Evolutionary conservation across 35 echinoderm and acorn worm genomes (phyloP), one percentile per base, ranked within the genome.

Genomic region (Eucidaris tribuloides): DNA sequence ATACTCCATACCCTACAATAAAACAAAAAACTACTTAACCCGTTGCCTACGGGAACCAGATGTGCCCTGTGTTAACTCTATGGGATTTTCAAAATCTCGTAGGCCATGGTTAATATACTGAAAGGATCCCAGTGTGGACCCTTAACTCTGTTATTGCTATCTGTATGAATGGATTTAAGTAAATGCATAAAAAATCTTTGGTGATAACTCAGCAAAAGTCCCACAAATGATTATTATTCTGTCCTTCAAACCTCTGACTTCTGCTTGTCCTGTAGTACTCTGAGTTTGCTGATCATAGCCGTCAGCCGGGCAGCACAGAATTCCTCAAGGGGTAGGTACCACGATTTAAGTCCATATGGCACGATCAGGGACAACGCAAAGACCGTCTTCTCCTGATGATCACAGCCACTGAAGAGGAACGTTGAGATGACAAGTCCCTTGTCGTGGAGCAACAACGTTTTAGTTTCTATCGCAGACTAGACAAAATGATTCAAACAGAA

Each of bases 321-420:
- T 58, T 92, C 86, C 28, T 99, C 82, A 0, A 99, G 29, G 25
- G 96, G 84, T 31, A 99, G 52, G 48, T 99, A 99, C 96, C 96
- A 99, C 5, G 81, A 49, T 17, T 64, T 82, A 37, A 86, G 62
- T 29, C 68, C 62, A 50, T 86, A 87, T 14, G 96, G 96, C n/a
- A 99, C 72, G 22, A 99, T 87, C 49, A 99, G 42, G 2, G 96
- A 99, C 29, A 99, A 62, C 30, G 90, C 91, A 90, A 90, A 99
- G 24, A 89, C 87, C 4, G 83, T 92, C 43, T 87, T 93, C 78
- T 90, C 90, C 46, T 46, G 37, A 17, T 33, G 43, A 44, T 90
- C 87, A 31, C 92, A 82, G 1, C 91, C 96, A 40, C 83, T 83
- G 52, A 99, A 99, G 3, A 99, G 56, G 42, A 93, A 90, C 30